Conservation (phyloP, 92 coral and sea anemone species). For the Epizoanthus stellaris region DNA sequence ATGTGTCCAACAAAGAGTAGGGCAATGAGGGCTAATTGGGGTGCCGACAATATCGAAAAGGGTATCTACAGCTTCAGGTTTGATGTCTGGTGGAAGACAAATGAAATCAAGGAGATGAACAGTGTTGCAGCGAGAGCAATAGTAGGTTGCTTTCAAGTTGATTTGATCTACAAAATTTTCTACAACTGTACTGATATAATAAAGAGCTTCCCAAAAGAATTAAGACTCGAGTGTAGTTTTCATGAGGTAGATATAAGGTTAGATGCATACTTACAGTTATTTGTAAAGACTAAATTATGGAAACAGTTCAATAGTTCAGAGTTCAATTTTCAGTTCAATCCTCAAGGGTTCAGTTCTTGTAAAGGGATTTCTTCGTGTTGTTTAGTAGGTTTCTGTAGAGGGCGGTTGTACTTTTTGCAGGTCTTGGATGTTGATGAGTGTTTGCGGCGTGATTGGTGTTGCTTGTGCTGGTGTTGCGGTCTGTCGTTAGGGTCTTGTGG, state of each 20-base stretch:
- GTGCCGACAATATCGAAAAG: not conserved
- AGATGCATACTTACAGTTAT: not conserved
- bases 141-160: not conserved
- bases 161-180: not conserved
- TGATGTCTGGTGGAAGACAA: not conserved
- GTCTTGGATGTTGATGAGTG: too few species aligned
- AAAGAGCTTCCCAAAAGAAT: slow-evolving; percentile 7
- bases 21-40: too few species aligned
- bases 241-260: not conserved
- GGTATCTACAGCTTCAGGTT: not conserved
- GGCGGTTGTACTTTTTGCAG: not conserved
- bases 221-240: not conserved
- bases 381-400: not conserved
- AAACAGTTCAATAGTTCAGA: not conserved
- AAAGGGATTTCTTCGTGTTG: not conserved
- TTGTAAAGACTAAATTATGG: not conserved
- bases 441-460: not conserved
- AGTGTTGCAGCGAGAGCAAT: not conserved
- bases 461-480: not conserved
- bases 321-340: too few species aligned
- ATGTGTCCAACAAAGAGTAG: too few species aligned
- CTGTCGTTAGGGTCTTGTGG: not conserved
- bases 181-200: not conserved
- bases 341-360: not conserved
- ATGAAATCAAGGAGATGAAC: not conserved